These are phyloP conservation scores for Mus caroli DNA, from an alignment of 2,797 vertebrate genomes.

Conservation along the genomic window DNA sequence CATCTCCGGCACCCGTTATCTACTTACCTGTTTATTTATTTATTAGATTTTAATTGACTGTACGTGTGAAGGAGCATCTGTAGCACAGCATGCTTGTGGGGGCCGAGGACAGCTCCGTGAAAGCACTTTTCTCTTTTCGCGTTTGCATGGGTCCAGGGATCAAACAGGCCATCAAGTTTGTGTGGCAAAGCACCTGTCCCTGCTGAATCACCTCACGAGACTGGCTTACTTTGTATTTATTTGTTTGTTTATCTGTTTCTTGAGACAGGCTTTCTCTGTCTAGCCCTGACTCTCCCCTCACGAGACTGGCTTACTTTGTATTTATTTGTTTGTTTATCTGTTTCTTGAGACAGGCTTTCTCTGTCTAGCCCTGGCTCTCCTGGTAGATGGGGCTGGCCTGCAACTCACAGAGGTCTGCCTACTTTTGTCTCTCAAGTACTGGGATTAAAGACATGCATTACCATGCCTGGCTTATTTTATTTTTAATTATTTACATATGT, in stretches of 20 bases:
- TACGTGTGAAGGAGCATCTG: neutral
- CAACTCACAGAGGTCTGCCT: neutral
- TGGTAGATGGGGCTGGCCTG: neutral
- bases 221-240: neutral
- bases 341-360: neutral
- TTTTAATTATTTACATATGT: neutral
- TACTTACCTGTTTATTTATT: too few species aligned
- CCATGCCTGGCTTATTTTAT: neutral
- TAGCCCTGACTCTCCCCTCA: neutral
- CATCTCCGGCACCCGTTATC: too few species aligned
- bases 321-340: neutral
- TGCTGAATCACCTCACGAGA: neutral
- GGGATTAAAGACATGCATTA: neutral
- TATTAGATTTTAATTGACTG: neutral
- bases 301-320: neutral
- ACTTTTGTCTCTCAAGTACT: neutral
- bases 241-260: neutral
- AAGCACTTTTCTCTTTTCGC: neutral
- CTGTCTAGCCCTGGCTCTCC: neutral
- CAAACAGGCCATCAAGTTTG: neutral
- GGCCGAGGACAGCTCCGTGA: neutral
- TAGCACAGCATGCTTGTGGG: neutral
- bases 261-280: neutral
- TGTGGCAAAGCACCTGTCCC: neutral
- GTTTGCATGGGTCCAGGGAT: neutral